Conservation (phyloP, 2,113 vertebrate species). For the Callithrix jacchus region DNA sequence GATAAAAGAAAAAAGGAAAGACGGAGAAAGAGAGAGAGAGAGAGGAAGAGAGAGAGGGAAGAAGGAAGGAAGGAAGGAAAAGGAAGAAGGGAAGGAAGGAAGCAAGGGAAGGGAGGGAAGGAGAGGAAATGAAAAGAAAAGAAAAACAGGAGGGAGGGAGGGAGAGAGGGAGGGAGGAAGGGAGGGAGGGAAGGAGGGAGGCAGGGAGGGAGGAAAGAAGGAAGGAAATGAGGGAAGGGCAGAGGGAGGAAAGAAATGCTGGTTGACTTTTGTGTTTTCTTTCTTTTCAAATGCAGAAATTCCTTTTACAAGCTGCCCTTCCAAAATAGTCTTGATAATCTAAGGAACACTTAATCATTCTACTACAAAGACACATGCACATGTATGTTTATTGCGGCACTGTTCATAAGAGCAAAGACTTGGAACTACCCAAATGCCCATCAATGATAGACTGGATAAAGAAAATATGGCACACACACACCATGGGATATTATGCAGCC, state of each 20-base stretch:
- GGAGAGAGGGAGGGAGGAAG: neutral
- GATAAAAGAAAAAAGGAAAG: neutral
- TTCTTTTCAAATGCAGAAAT: neutral
- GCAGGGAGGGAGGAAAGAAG: too few relatives aligned
- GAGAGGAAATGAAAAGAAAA: neutral
- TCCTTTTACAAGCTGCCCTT: neutral
- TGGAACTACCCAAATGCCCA: too few relatives aligned
- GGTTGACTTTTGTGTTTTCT: neutral
- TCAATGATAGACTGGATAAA: too few relatives aligned
- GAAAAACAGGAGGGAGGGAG: neutral
- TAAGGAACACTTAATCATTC: neutral
- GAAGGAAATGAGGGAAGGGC: neutral
- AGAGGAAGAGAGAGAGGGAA: neutral
- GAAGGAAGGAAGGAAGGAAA: neutral
- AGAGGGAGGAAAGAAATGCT: neutral
- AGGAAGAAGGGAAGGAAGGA: neutral
- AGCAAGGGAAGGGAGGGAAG: neutral
- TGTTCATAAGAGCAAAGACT: too few relatives aligned
- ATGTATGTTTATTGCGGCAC: too few relatives aligned
- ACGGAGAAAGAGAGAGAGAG: neutral
- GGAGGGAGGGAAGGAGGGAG: neutral
- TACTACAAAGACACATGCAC: too few relatives aligned
- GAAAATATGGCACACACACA: too few relatives aligned
- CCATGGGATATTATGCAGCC: too few relatives aligned
- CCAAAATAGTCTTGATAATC: neutral